Evolutionary conservation across 2,888 invertebrate species (phyloP).

Genomic region (Endomychus coccineus): DNA sequence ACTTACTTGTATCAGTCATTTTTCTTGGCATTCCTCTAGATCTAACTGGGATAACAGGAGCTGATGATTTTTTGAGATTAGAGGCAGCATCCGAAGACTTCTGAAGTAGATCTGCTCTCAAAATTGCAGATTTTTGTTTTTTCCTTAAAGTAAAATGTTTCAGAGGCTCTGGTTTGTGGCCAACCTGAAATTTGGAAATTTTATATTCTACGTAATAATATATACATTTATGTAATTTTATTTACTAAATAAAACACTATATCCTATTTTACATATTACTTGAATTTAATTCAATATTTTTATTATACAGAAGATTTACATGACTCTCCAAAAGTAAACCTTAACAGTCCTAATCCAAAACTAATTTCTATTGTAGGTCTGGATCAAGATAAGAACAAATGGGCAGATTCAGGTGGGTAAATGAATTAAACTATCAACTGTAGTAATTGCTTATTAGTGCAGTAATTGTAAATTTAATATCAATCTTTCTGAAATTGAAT

Average conservation of each 20-base stretch:
- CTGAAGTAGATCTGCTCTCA: slow-evolving; percentile 82
- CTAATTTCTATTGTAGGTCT: too few species aligned
- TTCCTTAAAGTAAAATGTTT: slow-evolving; percentile 91
- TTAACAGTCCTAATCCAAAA: too few species aligned
- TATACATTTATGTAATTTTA: neutral
- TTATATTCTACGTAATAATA: neutral
- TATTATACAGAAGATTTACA: too few species aligned
- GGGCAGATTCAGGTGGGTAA: too few species aligned
- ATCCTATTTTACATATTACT: too few species aligned
- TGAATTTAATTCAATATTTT: too few species aligned
- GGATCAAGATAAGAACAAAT: too few species aligned
- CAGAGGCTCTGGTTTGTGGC: slow-evolving; percentile 71
- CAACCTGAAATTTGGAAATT: slow-evolving; percentile 50
- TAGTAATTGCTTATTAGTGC: too few species aligned
- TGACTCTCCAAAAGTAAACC: too few species aligned
- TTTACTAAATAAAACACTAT: neutral
- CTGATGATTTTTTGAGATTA: slow-evolving; percentile 80
- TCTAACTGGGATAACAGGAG: slow-evolving; percentile 81
- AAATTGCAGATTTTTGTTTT: slow-evolving; percentile 88
- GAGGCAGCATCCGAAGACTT: slow-evolving; percentile 87
- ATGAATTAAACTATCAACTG: too few species aligned
- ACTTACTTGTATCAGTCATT: slow-evolving; percentile 90
- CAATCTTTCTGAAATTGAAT: too few species aligned
- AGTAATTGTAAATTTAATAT: too few species aligned
- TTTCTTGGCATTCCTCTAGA: slow-evolving; percentile 87